Evolutionary conservation across 1,140 invertebrate genomes (phyloP).

Genomic region (Hyphantria cunea): DNA sequence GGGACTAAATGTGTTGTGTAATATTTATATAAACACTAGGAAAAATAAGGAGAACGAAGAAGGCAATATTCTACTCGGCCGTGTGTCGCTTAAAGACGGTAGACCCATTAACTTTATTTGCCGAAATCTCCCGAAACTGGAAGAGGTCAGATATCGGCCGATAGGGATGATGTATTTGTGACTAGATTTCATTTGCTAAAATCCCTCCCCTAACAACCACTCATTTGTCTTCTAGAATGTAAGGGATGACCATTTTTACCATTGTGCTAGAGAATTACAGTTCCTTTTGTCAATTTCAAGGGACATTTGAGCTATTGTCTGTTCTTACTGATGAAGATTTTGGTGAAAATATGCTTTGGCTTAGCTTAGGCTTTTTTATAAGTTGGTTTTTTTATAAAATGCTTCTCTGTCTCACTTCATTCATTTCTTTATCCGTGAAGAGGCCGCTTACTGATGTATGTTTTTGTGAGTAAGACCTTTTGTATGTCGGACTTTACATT

Average conservation of each 20-base stretch:
- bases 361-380: too few species aligned
- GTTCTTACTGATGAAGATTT: neutral
- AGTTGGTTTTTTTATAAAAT: too few species aligned
- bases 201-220: conserved; percentile 5
- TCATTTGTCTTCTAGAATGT: conserved; percentile 21
- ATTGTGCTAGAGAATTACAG: conserved; percentile 2
- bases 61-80: neutral
- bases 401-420: too few species aligned
- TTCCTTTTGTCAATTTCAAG: conserved; percentile 4
- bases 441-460: too few species aligned
- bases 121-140: conserved; percentile 52
- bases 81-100: conserved; percentile 37
- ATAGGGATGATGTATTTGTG: conserved; percentile 61
- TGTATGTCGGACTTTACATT: too few species aligned
- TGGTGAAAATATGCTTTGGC: neutral
- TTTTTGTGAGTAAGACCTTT: too few species aligned
- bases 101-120: conserved; percentile 69
- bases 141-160: conserved; percentile 49
- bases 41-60: too few species aligned
- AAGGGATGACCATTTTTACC: conserved; percentile 6
- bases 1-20: too few species aligned
- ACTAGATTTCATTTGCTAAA: conserved; percentile 45
- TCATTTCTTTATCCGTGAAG: too few species aligned
- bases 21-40: too few species aligned
- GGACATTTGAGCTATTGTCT: neutral